Evolutionary conservation across 2,113 vertebrate genomes (phyloP).

Genomic region (Strigops habroptila): DNA sequence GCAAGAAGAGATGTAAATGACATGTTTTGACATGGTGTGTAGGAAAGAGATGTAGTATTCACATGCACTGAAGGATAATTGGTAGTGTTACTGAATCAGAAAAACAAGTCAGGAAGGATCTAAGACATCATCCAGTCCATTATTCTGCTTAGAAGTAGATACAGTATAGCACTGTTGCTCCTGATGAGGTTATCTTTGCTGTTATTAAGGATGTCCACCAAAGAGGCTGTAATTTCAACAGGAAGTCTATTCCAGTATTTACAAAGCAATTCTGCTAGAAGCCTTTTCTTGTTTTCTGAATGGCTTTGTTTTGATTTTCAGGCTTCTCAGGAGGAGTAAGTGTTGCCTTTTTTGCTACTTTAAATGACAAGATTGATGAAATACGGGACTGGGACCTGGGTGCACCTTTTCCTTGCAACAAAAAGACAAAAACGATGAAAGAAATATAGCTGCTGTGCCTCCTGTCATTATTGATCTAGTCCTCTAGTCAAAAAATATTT

Average conservation of each 20-base stretch:
- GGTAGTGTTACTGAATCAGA: not conserved
- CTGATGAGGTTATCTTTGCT: not conserved
- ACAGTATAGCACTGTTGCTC: not conserved
- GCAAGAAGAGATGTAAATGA: not conserved
- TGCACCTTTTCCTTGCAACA: not conserved
- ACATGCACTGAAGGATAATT: not conserved
- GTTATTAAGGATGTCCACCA: not conserved
- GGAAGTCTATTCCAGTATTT: not conserved
- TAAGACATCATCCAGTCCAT: not conserved
- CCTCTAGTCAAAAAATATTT: not conserved
- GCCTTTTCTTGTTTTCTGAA: not conserved
- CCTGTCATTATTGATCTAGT: not conserved
- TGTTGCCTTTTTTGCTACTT: not conserved
- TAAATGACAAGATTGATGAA: not conserved
- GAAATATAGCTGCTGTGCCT: not conserved
- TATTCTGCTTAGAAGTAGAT: not conserved
- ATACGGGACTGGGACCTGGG: not conserved
- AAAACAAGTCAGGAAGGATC: not conserved
- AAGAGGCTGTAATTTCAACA: not conserved
- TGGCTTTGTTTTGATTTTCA: not conserved
- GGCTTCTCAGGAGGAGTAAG: not conserved
- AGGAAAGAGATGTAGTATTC: not conserved
- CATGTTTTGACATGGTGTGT: accelerated
- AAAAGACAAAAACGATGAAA: not conserved
- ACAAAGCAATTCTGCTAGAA: not conserved